These are phyloP conservation scores for Epinephelus fuscoguttatus DNA, from an alignment of 2,113 vertebrate species.

Conservation along the genomic window DNA sequence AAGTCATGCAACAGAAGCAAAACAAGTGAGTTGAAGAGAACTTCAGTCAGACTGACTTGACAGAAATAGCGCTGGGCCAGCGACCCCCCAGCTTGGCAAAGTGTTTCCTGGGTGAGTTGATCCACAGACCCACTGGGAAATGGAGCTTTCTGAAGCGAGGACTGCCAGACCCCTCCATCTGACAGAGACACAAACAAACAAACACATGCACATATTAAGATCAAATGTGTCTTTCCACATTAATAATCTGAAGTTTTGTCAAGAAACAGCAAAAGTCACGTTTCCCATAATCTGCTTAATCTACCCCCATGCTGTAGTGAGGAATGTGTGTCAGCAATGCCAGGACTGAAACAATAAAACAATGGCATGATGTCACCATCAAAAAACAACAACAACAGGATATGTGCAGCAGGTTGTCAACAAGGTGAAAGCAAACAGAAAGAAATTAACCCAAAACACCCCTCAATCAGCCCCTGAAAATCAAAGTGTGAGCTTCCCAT, in stretches of 20 bases:
- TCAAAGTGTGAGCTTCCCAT: conserved; percentile 48
- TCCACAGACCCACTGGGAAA: conserved; percentile 95
- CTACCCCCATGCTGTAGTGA: background rate
- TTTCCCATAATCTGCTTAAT: conserved; percentile 24
- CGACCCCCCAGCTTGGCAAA: conserved; percentile 92
- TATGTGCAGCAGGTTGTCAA: conserved; percentile 69
- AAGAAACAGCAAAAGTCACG: background rate
- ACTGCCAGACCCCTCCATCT: conserved; percentile 93
- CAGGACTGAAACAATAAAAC: conserved; percentile 69
- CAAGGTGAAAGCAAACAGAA: conserved; percentile 58
- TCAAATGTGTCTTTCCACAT: background rate
- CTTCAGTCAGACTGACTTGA: conserved; percentile 86
- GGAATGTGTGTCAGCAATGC: conserved; percentile 35
- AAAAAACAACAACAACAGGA: conserved; percentile 74
- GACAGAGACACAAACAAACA: conserved; percentile 40
- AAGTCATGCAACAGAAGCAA: background rate
- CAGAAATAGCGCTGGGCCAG: conserved; percentile 92
- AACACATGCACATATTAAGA: background rate
- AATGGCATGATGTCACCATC: conserved; percentile 76
- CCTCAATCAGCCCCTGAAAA: conserved; percentile 47
- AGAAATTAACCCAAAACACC: conserved; percentile 20
- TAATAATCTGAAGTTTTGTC: background rate
- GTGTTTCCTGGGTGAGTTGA: conserved; percentile 94
- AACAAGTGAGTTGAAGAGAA: conserved; percentile 15
- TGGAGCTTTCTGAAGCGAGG: conserved; percentile 92